Percentiles rank a stretch among this genome's conserved stretches.
Evolutionary conservation across 2,797 vertebrate species (phyloP).

Genomic region (Chrosomus eos): DNA sequence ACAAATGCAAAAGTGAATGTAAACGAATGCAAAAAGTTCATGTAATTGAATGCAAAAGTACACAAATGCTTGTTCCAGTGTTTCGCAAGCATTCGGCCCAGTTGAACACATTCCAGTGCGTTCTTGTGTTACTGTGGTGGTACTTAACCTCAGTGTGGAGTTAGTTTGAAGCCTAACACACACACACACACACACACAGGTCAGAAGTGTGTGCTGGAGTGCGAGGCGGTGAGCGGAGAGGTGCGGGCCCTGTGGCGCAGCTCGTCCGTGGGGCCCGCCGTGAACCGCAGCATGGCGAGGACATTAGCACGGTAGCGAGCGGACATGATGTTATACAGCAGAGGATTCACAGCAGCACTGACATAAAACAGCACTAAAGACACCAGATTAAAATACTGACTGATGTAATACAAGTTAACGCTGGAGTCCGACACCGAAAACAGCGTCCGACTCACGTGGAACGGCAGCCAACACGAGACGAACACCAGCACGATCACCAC

Average conservation of each 20-base stretch:
- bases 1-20: neutral
- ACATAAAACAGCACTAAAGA: slow-evolving; percentile 83
- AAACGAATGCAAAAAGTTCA: neutral
- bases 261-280: slow-evolving; percentile 12
- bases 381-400: slow-evolving; percentile 82
- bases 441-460: slow-evolving; percentile 65
- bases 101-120: neutral
- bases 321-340: slow-evolving; percentile 82
- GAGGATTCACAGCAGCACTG: slow-evolving; percentile 81
- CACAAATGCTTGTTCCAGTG: neutral
- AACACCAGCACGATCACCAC: slow-evolving; percentile 67
- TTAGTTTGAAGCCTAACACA: neutral
- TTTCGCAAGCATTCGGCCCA: neutral
- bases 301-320: slow-evolving; percentile 75
- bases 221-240: slow-evolving; percentile 41
- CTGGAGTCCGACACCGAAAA: slow-evolving; percentile 59
- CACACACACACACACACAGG: neutral
- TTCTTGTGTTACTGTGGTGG: neutral
- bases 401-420: slow-evolving; percentile 71
- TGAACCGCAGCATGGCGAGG: slow-evolving; percentile 68
- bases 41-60: neutral
- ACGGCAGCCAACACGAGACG: slow-evolving; percentile 65
- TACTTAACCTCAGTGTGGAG: neutral
- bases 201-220: slow-evolving; percentile 59
- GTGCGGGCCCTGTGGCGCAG: slow-evolving; percentile 40